Conservation (phyloP, 2,888 invertebrate species). For the Pterobdella sp. region DNA sequence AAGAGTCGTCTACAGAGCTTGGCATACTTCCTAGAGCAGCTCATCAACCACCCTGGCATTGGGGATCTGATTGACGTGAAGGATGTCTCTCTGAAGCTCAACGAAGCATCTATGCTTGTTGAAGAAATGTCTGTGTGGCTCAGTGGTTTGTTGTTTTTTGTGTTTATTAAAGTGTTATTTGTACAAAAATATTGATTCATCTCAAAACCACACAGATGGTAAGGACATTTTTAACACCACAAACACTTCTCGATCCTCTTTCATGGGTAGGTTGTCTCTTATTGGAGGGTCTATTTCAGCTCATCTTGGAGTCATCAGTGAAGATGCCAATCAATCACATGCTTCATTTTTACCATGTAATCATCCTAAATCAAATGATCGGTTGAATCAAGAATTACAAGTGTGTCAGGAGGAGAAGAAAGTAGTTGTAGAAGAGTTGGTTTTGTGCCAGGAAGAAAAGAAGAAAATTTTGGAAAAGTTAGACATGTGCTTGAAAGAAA, state of each 20-base stretch:
- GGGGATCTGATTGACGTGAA: background rate
- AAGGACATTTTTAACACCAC: no score
- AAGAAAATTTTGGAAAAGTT: background rate
- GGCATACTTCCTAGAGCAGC: slow-evolving; percentile 2
- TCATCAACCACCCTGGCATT: slow-evolving; percentile 5
- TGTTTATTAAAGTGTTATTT: no score
- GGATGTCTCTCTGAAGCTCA: background rate
- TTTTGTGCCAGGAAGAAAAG: background rate
- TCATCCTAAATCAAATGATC: no score
- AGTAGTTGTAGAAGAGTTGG: background rate
- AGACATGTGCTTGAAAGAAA: background rate
- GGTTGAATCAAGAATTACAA: background rate
- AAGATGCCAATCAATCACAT: no score
- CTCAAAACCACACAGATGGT: no score
- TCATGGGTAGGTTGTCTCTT: no score
- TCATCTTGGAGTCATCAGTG: no score
- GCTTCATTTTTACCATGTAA: no score
- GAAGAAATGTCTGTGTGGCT: slow-evolving; percentile 17
- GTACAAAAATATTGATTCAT: no score
- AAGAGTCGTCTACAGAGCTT: slow-evolving; percentile 12
- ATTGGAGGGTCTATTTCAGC: no score
- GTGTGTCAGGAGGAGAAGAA: background rate
- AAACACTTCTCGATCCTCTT: no score
- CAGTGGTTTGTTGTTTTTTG: no score
- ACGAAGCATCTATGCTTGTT: background rate